Base-by-base conservation (phyloP, 1,140 invertebrate genomes). In the Heliothis virescens region DNA sequence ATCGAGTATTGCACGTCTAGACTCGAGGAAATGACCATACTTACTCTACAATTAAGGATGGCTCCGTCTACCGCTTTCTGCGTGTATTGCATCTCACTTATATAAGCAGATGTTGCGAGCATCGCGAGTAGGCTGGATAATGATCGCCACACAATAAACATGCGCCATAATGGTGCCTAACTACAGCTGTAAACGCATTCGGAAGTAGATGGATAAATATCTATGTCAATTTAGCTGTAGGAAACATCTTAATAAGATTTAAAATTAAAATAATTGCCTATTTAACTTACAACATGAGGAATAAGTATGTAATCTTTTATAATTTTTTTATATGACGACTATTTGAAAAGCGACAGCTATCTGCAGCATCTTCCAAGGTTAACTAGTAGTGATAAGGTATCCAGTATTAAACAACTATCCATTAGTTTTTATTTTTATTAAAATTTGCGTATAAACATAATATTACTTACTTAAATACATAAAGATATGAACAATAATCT, bases 121-220 rank as follows among this genome's bases (percentile, higher is more conserved):
- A 41, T 41, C 52, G 34, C 73, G 41, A 74, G 13, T 76, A 63
- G 73, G 73, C 73, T 34, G 59, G 41, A 52, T 76, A 63, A 63
- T 76, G 73, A 63, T 76, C 73, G 63, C 50, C 73, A 63, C 73
- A 62, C 59, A 76, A 76, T 76, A 76, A 74, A 76, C 59, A 63
- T 76, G 57, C 41, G 12, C 9, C 13, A 76, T 76, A 63, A 76
- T 52, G 59, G 59, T 76, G 18, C 29, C 73, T 76, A 76, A 76
- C 73, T 62, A 52, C 48, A 60, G 59, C 4, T 60, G 48, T 76
- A 62, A 75, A 52, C 18, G 15, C 26, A 63, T 76, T 76, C 59
- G 73, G 73, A 75, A 75, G 73, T 60, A n/a, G 59, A 62, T 62
- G 18, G 73, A 76, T 76, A 52, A 41, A 50, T 21, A 63, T 76